Percentiles rank a stretch among this genome's conserved stretches.
Evolutionary conservation across 1,140 invertebrate genomes (phyloP).

Genomic region (Drosophila eugracilis): DNA sequence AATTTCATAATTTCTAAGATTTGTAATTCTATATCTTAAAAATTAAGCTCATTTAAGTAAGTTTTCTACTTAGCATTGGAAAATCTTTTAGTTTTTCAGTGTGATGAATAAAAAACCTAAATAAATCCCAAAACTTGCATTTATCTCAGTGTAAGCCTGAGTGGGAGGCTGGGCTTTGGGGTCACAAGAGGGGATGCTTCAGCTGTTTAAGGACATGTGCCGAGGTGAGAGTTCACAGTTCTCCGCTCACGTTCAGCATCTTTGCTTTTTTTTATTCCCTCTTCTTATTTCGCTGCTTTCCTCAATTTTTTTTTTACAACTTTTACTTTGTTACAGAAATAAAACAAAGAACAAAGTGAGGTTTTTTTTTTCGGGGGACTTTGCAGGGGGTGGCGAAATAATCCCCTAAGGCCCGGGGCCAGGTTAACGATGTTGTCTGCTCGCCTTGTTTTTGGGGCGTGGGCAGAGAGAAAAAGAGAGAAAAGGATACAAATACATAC

Average conservation of each 20-base stretch:
- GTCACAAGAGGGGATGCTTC: conserved; percentile 21
- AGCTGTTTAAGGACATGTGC: conserved; percentile 48
- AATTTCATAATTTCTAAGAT: not conserved
- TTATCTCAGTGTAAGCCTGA: conserved; percentile 9
- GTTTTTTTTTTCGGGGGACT: conserved; percentile 2
- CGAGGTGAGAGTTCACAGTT: conserved; percentile 54
- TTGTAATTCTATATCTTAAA: too few relatives aligned
- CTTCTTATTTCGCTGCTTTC: conserved; percentile 19
- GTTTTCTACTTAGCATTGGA: too few relatives aligned
- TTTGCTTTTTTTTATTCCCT: conserved; percentile 12
- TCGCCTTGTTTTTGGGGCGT: conserved; percentile 28
- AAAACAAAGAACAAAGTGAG: conserved; percentile 61
- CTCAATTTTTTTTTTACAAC: conserved; percentile 60
- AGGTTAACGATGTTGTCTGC: conserved; percentile 68
- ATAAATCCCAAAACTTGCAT: too few relatives aligned
- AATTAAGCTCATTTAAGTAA: too few relatives aligned
- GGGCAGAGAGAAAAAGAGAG: conserved; percentile 14
- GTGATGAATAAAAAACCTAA: too few relatives aligned
- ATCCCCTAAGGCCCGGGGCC: conserved; percentile 51
- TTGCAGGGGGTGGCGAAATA: conserved; percentile 22
- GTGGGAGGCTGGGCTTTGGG: not conserved
- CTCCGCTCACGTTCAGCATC: conserved; percentile 44
- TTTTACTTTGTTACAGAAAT: conserved; percentile 75
- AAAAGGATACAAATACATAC: too few relatives aligned
- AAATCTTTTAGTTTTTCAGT: too few relatives aligned